Base-by-base conservation (phyloP, 2,113 vertebrate genomes). In the Syngnathus scovelli region DNA sequence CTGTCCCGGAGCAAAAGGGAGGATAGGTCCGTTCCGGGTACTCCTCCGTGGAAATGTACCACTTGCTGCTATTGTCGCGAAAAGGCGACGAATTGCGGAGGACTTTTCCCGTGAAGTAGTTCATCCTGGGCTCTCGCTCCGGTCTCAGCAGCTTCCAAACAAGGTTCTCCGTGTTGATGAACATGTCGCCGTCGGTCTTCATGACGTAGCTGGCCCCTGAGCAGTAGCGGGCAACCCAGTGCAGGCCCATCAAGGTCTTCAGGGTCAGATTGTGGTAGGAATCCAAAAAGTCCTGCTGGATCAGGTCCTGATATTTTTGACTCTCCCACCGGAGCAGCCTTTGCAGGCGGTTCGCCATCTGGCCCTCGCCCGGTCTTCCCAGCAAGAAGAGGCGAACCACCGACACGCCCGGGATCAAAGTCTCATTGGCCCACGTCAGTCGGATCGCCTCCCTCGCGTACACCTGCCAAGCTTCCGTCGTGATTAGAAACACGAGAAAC, bases 181-280 rank as follows among this genome's bases (percentile, higher is more conserved):
- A 99, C 95, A 99, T 94, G 79, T 99, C 97, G 0, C 94, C 96
- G 90, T 99, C 97, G 0, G 96, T 98, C 90, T 99, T 99, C 96
- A 99, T 98, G 66, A 98, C 94, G 0, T 99, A 99, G 0, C 89
- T 90, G 69, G 91, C 90, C 0, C 55, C 78, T 1, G 95, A 93
- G 71, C 97, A 99, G 70, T 95, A 90, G 9, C 86, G 89, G 11
- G 94, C 93, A 58, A 98, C 95, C 97, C 97, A 99, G 83, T 98
- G 95, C 93, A 98, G 95, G 65, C 96, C 97, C 97, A 99, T 99
- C 48, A 99, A 79, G 5, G 96, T 98, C 87, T 99, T 99, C 66
- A 94, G 92, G 19, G 97, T 99, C 75, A 99, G 87, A 77, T 99
- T 99, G 54, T 98, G 94, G 73, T 98, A 99, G 0, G 94, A 93